Base-by-base conservation (phyloP, 1,140 invertebrate genomes). In the Heliothis subflexa region DNA sequence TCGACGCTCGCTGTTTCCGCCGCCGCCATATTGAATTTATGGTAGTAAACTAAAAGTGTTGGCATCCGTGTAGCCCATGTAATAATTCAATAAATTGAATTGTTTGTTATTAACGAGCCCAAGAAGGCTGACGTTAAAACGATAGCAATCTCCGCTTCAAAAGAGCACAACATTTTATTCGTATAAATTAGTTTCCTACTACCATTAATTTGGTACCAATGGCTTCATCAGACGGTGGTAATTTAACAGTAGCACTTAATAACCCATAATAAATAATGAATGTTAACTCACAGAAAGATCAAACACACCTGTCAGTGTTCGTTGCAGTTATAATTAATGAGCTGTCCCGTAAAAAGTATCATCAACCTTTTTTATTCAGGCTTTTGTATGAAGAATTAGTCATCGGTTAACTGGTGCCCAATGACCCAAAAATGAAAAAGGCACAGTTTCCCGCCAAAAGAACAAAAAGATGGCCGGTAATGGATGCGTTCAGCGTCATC, bases 401-500 rank as follows among this genome's bases (percentile, higher is more conserved):
- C 47, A 52, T 70, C 47, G 21, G 66, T 50, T n/a, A 11, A 50
- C 50, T 18, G 21, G 66, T 52, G 66, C 66, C 21, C 28, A 70
- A 70, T 70, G 66, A 50, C 33, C 66, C 66, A 50, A 49, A 70
- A 47, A 70, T 21, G 50, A 70, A 70, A 70, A 70, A 70, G 66
- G 66, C 66, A 62, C 70, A 64, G 73, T 52, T 61, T 64, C 73
- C 73, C 73, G 73, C 59, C 59, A 52, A 54, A 75, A 61, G 72
- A 74, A 49, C 25, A 75, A 75, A 75, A 64, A 62, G 73, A 25
- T 47, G 28, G 55, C 77, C 77, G 77, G 71, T 74, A 73, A 74
- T 66, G 78, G 40, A 52, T 45, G 66, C 78, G 70, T 72, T 52
- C 78, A 45, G 70, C 78, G 71, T 74, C 78, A 79, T 79, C 78